phyloP scores from a whole-genome alignment of 2,888 invertebrate genomes.

The Agrotis exclamationis region DNA sequence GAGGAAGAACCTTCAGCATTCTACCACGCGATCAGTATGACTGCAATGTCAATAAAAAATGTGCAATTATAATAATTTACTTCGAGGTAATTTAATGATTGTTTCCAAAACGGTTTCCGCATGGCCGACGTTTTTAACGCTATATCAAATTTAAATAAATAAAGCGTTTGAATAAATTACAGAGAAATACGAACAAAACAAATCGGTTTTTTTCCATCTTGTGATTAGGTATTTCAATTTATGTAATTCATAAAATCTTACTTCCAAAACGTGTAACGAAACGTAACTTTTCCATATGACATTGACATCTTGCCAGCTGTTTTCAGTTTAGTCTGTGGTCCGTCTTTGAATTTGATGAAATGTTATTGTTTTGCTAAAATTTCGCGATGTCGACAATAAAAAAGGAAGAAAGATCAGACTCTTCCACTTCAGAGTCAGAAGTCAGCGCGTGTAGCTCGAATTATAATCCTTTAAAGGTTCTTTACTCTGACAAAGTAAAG shows the following conservation, averaged over 20 bases:
- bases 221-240: neutral
- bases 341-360: neutral
- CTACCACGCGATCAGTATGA: slow-evolving; percentile 78
- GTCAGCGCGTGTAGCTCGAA: slow-evolving; percentile 83
- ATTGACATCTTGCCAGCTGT: slow-evolving; percentile 30
- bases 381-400: slow-evolving; percentile 73
- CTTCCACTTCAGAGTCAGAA: slow-evolving; percentile 86
- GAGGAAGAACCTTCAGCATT: slow-evolving; percentile 87
- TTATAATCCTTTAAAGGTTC: slow-evolving; percentile 94
- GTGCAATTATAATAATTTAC: slow-evolving; percentile 58
- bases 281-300: slow-evolving; percentile 42
- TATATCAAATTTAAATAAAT: slow-evolving; percentile 22
- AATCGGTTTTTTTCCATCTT: neutral
- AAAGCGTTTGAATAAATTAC: neutral
- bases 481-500: slow-evolving; percentile 91
- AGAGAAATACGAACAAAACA: neutral
- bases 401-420: slow-evolving; percentile 74
- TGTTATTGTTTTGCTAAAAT: slow-evolving; percentile 45
- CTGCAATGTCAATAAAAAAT: slow-evolving; percentile 74
- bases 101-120: slow-evolving; percentile 63
- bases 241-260: neutral
- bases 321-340: slow-evolving; percentile 17
- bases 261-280: slow-evolving; percentile 51
- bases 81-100: slow-evolving; percentile 53
- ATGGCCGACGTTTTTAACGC: slow-evolving; percentile 14